Percentiles rank a stretch among this genome's conserved stretches.
These are phyloP conservation scores for Prorops nasuta DNA, from an alignment of 1,140 invertebrate species.

Conservation along the genomic window DNA sequence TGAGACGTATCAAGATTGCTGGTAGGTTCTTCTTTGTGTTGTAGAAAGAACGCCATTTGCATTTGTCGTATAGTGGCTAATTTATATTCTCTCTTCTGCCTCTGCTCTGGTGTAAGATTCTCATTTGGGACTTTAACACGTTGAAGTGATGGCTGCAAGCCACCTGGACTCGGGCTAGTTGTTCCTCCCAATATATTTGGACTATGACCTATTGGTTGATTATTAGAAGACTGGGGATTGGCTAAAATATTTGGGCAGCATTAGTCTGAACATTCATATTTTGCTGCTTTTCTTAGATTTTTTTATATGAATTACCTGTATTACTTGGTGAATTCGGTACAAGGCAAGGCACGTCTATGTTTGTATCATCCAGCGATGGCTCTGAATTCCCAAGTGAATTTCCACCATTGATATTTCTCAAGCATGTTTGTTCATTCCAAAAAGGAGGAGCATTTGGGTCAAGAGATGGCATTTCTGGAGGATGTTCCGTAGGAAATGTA, in stretches of 20 bases:
- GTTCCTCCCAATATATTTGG: conserved; percentile 50
- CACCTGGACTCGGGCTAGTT: conserved; percentile 57
- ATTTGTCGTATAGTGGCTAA: conserved; percentile 89
- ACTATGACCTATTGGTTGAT: conserved; percentile 50
- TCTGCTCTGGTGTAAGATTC: conserved; percentile 93
- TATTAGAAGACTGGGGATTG: conserved; percentile 47
- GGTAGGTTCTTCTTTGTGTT: conserved; percentile 60
- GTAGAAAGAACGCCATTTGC: conserved; percentile 87
- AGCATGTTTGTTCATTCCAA: conserved; percentile 53
- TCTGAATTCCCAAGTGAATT: conserved; percentile 53
- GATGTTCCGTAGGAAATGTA: conserved; percentile 50
- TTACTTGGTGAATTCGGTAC: conserved; percentile 55
- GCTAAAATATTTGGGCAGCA: conserved; percentile 33
- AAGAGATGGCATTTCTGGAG: conserved; percentile 51
- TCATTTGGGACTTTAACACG: conserved; percentile 93
- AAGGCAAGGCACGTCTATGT: conserved; percentile 57
- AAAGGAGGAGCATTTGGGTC: conserved; percentile 50
- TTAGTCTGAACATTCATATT: background rate
- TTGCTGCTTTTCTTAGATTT: background rate
- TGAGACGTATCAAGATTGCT: conserved; percentile 47
- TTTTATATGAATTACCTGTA: conserved; percentile 35
- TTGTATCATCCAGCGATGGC: conserved; percentile 53
- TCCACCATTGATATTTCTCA: conserved; percentile 51
- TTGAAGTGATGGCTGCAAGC: conserved; percentile 63
- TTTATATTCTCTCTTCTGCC: conserved; percentile 89